Percentiles rank a stretch among this genome's conserved stretches.
Conservation (phyloP, 2,113 vertebrate species). For the Tychaedon coryphoeus region DNA sequence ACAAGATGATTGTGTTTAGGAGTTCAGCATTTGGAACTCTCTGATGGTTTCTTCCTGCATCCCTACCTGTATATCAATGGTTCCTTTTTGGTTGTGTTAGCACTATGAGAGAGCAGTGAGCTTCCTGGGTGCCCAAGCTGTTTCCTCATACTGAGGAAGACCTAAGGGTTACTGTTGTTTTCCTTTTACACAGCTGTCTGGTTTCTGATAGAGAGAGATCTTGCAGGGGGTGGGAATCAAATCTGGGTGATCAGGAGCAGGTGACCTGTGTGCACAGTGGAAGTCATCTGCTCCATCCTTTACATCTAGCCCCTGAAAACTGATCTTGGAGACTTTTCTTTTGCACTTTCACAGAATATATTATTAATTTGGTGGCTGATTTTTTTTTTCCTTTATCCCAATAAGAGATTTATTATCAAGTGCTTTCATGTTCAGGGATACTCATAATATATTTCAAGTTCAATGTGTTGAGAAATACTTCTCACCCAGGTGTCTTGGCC, state of each 20-base stretch:
- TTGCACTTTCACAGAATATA: neutral
- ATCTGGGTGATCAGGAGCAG: neutral
- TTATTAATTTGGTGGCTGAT: neutral
- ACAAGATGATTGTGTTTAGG: neutral
- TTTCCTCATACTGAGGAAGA: neutral
- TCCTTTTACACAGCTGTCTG: neutral
- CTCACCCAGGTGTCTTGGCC: neutral
- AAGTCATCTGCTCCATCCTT: neutral
- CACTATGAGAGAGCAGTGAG: neutral
- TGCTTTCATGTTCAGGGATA: neutral
- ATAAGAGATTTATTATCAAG: neutral
- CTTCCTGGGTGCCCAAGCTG: neutral
- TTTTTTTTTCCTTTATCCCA: neutral
- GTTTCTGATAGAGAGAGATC: neutral
- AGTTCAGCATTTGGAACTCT: neutral
- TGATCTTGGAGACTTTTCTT: neutral
- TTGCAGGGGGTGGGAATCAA: neutral
- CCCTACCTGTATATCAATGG: neutral
- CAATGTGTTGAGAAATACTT: neutral
- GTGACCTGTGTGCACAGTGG: neutral
- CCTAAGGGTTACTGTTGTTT: neutral
- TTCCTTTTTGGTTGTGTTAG: neutral
- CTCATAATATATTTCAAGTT: neutral
- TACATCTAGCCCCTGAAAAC: neutral
- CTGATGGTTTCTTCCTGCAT: neutral